Evolutionary conservation across 2,888 invertebrate genomes (phyloP).

Genomic region (Pollenia labialis): DNA sequence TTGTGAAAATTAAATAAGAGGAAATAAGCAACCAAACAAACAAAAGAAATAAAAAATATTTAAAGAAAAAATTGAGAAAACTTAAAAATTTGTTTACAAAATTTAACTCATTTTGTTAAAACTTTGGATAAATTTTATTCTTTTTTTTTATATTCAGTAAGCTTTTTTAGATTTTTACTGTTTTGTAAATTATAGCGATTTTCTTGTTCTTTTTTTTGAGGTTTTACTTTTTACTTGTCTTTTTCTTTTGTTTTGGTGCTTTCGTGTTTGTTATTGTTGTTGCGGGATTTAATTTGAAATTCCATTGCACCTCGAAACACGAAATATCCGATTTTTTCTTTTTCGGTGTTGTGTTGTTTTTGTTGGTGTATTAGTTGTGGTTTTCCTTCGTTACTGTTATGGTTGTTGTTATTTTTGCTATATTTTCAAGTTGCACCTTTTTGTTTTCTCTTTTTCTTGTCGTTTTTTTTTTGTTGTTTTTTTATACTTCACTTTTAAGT

Average conservation of each 20-base stretch:
- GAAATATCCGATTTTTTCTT: constrained; percentile 47
- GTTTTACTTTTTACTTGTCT: constrained; percentile 45
- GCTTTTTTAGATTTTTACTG: not conserved
- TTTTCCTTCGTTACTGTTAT: constrained; percentile 44
- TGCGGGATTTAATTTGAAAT: constrained; percentile 56
- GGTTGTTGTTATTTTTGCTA: constrained; percentile 37
- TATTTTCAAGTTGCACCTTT: constrained; percentile 58
- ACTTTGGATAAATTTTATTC: not conserved
- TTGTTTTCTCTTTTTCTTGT: constrained; percentile 13
- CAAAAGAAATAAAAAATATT: constrained; percentile 13
- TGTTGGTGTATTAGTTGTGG: constrained; percentile 18
- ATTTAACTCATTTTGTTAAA: constrained; percentile 38
- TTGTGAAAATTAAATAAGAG: not conserved
- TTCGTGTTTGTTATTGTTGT: constrained; percentile 55
- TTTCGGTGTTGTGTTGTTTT: constrained; percentile 7
- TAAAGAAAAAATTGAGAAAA: constrained; percentile 16
- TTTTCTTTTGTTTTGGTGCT: constrained; percentile 52
- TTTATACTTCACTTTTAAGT: not conserved
- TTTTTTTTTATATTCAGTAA: not conserved
- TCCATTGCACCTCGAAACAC: constrained; percentile 65
- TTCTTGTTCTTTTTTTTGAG: constrained; percentile 27
- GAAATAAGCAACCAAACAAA: constrained; percentile 4
- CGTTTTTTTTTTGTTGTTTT: not conserved
- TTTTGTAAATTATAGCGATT: constrained; percentile 19
- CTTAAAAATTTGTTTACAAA: not conserved